A percentile compares a stretch with the other conserved stretches of the same genome.
phyloP scores from a whole-genome alignment of 2,113 vertebrate genomes.

The Alethe diademata region DNA sequence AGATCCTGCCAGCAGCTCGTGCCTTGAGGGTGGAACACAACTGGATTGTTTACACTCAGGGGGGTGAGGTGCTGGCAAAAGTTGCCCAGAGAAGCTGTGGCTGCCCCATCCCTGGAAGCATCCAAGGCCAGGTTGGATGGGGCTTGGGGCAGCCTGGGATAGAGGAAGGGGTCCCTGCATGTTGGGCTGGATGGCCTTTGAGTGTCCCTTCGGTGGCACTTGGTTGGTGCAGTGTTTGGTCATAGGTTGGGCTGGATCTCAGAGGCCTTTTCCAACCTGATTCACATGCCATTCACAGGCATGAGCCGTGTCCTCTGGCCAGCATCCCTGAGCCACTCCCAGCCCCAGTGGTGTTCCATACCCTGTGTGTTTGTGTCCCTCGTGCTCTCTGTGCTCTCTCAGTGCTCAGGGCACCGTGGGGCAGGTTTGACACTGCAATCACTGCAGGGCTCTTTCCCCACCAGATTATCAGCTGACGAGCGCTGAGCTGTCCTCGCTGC shows the following conservation, averaged over 20 bases:
- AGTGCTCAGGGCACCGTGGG: accelerated
- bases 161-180: background rate
- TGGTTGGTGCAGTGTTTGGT: background rate
- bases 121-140: no score
- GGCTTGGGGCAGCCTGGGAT: background rate
- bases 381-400: background rate
- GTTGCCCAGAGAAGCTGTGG: background rate
- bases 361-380: accelerated
- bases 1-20: background rate
- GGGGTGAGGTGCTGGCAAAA: accelerated
- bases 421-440: background rate
- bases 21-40: background rate
- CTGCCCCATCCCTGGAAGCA: background rate
- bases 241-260: background rate
- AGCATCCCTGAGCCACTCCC: accelerated
- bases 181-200: background rate
- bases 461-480: conserved; percentile 95
- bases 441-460: background rate
- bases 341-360: accelerated
- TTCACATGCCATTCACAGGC: accelerated
- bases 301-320: background rate
- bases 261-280: background rate
- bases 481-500: conserved; percentile 89
- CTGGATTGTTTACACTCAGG: background rate
- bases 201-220: background rate